These are phyloP conservation scores for Grammomys surdaster DNA, from an alignment of 2,113 vertebrate species.

Conservation along the genomic window DNA sequence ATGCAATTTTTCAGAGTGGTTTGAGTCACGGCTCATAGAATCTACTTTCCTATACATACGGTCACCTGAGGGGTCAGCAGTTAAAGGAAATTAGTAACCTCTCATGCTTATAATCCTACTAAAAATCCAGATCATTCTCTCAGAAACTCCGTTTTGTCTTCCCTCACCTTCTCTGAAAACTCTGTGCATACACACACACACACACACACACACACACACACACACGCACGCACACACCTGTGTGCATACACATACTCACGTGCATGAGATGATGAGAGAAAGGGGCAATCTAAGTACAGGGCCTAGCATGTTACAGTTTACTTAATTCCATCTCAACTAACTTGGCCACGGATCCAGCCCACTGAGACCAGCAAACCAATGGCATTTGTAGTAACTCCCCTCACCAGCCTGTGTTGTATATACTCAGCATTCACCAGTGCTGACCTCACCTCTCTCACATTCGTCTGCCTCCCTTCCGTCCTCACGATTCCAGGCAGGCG, in stretches of 20 bases:
- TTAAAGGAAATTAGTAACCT: not conserved
- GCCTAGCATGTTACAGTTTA: not conserved
- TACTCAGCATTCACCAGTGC: not conserved
- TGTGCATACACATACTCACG: not conserved
- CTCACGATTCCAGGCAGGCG: not conserved
- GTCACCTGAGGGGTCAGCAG: not conserved
- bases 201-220: too few relatives aligned
- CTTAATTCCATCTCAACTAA: not conserved
- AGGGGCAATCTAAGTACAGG: not conserved
- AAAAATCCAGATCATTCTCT: not conserved
- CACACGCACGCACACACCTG: not conserved
- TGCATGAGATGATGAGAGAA: too few relatives aligned
- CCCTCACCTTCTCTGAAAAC: not conserved
- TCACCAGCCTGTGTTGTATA: not conserved
- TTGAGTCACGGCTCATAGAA: not conserved
- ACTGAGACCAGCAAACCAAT: not conserved
- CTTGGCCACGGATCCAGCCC: not conserved
- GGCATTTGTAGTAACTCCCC: not conserved
- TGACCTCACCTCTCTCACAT: too few relatives aligned
- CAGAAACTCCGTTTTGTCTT: not conserved
- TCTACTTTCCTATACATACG: not conserved
- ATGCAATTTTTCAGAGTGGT: not conserved
- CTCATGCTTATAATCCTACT: not conserved
- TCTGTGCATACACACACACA: not conserved
- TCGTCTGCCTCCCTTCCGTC: not conserved